These are phyloP conservation scores for Drosophila gaucha DNA, from an alignment of 2,888 invertebrate species.

Conservation along the genomic window DNA sequence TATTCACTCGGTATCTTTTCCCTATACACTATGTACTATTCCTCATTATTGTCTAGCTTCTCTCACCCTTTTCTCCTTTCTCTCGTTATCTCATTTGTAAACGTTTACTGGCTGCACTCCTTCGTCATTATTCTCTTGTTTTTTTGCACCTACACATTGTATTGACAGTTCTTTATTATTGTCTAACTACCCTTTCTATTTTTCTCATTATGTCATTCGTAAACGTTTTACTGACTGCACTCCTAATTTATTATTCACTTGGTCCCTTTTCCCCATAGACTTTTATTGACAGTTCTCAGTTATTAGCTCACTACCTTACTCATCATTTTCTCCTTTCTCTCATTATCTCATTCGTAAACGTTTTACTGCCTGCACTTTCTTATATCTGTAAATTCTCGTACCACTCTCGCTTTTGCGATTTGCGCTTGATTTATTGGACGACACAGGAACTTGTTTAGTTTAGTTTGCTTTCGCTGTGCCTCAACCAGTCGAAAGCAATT, in stretches of 20 bases:
- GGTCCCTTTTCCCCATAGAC: background rate
- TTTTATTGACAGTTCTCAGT: no score
- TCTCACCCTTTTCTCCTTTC: no score
- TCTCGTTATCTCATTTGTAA: background rate
- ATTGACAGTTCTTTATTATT: no score
- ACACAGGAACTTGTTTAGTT: conserved; percentile 46
- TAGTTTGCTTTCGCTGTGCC: conserved; percentile 1
- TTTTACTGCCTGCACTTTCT: background rate
- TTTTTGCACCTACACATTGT: background rate
- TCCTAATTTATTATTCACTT: no score
- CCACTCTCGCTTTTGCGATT: conserved; percentile 24
- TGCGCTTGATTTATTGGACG: conserved; percentile 28
- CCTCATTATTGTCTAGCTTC: no score
- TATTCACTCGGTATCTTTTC: no score
- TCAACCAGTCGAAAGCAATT: conserved; percentile 25
- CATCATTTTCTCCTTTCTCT: no score
- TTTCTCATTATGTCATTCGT: background rate
- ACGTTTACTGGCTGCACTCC: conserved; percentile 1
- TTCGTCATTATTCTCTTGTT: no score
- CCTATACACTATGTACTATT: no score
- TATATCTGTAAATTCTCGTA: background rate
- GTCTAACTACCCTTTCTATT: no score
- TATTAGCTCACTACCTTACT: no score
- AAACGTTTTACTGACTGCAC: conserved; percentile 7
- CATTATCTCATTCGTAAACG: conserved; percentile 5